Evolutionary conservation across 2,888 invertebrate genomes (phyloP).

Genomic region (Lapara coniferarum): DNA sequence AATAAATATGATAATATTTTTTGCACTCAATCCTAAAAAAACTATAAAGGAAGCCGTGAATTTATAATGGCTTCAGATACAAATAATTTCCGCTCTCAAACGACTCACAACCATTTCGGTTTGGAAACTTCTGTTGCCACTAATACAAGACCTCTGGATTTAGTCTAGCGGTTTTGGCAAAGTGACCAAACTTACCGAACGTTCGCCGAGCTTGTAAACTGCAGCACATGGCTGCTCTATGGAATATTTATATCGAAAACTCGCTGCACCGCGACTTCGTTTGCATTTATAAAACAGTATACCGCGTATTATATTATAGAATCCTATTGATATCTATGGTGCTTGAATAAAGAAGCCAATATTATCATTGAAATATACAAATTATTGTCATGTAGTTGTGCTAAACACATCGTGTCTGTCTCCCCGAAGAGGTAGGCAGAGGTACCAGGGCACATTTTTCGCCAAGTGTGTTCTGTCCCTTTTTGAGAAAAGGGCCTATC

Average conservation of each 20-base stretch:
- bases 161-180: conserved; percentile 17
- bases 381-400: too few relatives aligned
- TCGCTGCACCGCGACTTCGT: conserved; percentile 6
- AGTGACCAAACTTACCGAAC: conserved; percentile 22
- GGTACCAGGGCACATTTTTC: too few relatives aligned
- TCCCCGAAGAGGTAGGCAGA: too few relatives aligned
- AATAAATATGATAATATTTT: too few relatives aligned
- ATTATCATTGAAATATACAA: too few relatives aligned
- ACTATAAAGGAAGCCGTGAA: too few relatives aligned
- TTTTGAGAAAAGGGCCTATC: too few relatives aligned
- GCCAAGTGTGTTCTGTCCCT: too few relatives aligned
- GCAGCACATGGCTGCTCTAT: conserved; percentile 8
- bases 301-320: neutral
- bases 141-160: conserved; percentile 12
- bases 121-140: conserved; percentile 5
- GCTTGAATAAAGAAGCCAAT: neutral
- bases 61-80: too few relatives aligned
- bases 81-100: conserved; percentile 7
- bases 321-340: neutral
- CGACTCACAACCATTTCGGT: neutral
- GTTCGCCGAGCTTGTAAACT: conserved; percentile 5
- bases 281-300: neutral
- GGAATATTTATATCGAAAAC: conserved; percentile 14
- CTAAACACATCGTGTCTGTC: too few relatives aligned
- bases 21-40: too few relatives aligned